These are phyloP conservation scores for Mactromeris polynyma DNA, from an alignment of 2,888 invertebrate species.

Conservation along the genomic window DNA sequence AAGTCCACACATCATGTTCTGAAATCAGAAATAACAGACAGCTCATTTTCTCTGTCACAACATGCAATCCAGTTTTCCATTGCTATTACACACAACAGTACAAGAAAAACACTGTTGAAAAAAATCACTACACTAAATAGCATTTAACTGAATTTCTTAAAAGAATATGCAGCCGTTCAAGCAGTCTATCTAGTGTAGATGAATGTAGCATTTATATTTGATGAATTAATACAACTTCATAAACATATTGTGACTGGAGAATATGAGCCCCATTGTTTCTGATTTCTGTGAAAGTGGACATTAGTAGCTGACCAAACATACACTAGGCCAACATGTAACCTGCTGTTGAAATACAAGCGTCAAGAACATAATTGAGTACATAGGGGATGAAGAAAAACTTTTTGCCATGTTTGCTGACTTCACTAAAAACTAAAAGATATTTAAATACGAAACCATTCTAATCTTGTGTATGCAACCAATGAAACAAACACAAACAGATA, in stretches of 20 bases:
- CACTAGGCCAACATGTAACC: not conserved
- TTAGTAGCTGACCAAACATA: not conserved
- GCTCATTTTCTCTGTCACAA: conserved; percentile 32
- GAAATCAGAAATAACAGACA: conserved; percentile 53
- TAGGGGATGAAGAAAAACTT: too few species aligned
- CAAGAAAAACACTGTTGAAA: too few species aligned
- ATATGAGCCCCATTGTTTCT: conserved; percentile 40
- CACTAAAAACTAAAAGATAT: not conserved
- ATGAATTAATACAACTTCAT: not conserved
- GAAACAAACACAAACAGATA: too few species aligned
- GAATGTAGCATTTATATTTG: not conserved
- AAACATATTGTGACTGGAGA: conserved; percentile 24
- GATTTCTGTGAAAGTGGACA: conserved; percentile 1
- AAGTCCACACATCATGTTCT: conserved; percentile 66
- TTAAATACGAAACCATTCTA: not conserved
- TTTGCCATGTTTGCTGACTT: too few species aligned
- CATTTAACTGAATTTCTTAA: too few species aligned
- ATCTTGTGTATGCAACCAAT: not conserved
- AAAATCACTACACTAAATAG: too few species aligned
- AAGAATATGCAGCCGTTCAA: too few species aligned
- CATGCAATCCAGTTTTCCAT: not conserved
- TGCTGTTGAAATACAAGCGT: not conserved
- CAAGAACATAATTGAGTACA: too few species aligned
- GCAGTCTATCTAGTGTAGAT: too few species aligned
- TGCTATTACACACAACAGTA: not conserved